Percentiles rank a stretch among this genome's conserved stretches.
Conservation (phyloP, 2,113 vertebrate genomes). For the Oncorhynchus keta region DNA sequence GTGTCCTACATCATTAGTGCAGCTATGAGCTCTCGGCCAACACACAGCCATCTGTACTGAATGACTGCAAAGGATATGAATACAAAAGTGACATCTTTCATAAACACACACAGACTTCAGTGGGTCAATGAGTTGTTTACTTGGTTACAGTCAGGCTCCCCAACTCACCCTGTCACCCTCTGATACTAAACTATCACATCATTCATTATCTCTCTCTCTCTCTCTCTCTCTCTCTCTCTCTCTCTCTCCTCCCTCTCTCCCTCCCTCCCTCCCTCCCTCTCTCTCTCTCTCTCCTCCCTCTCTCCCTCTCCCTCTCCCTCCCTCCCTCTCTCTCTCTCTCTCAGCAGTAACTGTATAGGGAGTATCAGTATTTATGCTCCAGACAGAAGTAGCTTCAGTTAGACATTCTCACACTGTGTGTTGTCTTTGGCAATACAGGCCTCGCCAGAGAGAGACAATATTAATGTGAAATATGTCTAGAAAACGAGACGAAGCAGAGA, state of each 20-base stretch:
- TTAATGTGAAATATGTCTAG: constrained; percentile 70
- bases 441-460: constrained; percentile 57
- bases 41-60: constrained; percentile 9
- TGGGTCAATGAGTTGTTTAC: too few relatives aligned
- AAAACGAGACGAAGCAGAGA: constrained; percentile 66
- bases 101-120: constrained; percentile 18
- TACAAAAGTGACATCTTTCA: constrained; percentile 9
- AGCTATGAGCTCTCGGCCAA: background rate
- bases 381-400: constrained; percentile 57
- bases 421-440: constrained; percentile 72
- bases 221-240: too few relatives aligned
- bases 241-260: too few relatives aligned
- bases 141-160: too few relatives aligned
- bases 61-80: constrained; percentile 12
- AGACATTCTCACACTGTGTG: constrained; percentile 79
- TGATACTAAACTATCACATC: too few relatives aligned
- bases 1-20: constrained; percentile 10
- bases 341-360: background rate
- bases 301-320: too few relatives aligned
- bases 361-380: constrained; percentile 19
- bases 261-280: too few relatives aligned
- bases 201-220: too few relatives aligned
- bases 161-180: too few relatives aligned
- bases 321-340: too few relatives aligned
- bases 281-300: too few relatives aligned